phyloP scores from a whole-genome alignment of 2,113 vertebrate genomes.

The Hemibagrus wyckioides region DNA sequence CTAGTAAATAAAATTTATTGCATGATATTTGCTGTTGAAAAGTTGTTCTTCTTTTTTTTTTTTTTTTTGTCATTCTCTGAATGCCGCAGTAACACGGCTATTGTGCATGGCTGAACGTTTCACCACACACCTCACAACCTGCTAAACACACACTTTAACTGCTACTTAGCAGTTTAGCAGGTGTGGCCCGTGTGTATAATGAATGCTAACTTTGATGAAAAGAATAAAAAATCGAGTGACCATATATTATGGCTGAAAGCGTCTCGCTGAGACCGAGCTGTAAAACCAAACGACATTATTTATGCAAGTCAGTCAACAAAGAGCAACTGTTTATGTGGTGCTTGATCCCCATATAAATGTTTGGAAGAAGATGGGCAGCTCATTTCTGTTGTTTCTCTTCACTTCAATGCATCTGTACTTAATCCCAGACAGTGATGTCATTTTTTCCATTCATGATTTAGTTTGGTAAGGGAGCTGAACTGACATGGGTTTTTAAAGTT shows the following conservation, averaged over 20 bases:
- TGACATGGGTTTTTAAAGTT: constrained; percentile 26
- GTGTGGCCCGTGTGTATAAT: constrained; percentile 6
- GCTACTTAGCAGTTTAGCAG: neutral
- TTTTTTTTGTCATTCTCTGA: neutral
- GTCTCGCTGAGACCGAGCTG: constrained; percentile 28
- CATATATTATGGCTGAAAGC: constrained; percentile 52
- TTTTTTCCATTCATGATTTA: constrained; percentile 39
- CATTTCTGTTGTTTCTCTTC: constrained; percentile 33
- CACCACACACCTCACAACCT: neutral
- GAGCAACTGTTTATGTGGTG: constrained; percentile 37
- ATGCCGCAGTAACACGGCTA: neutral
- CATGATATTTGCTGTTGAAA: neutral
- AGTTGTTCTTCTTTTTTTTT: neutral
- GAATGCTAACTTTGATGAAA: neutral
- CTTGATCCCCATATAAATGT: constrained; percentile 40
- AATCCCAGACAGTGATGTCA: constrained; percentile 45
- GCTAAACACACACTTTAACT: neutral
- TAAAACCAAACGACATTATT: constrained; percentile 47
- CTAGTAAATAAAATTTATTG: neutral
- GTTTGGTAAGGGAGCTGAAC: constrained; percentile 26
- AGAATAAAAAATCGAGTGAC: constrained; percentile 7
- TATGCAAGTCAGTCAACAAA: constrained; percentile 37
- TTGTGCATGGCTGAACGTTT: neutral
- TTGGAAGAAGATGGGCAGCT: constrained; percentile 32
- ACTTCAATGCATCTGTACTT: constrained; percentile 38